Percentiles rank a stretch among this genome's conserved stretches.
phyloP scores from a whole-genome alignment of 2,797 vertebrate genomes.

The Petrocephalus sullivani region DNA sequence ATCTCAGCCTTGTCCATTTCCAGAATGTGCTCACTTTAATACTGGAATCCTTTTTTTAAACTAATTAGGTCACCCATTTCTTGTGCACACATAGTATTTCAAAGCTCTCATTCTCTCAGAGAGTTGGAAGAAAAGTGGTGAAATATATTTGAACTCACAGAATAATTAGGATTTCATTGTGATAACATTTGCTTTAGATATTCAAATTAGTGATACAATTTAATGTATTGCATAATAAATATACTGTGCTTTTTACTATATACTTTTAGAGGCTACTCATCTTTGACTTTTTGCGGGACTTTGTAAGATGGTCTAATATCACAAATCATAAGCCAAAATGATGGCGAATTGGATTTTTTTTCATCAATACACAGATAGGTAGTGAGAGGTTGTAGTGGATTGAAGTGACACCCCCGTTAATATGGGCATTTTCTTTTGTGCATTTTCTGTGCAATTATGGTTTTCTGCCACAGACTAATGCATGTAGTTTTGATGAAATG shows the following conservation, averaged over 20 bases:
- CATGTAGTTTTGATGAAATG: neutral
- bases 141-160: neutral
- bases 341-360: neutral
- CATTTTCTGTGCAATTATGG: neutral
- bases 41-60: neutral
- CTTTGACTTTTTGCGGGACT: neutral
- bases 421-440: neutral
- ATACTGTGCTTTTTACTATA: neutral
- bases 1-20: neutral
- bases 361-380: neutral
- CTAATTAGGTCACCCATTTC: constrained; percentile 11
- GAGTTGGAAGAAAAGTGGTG: neutral
- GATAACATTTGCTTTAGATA: neutral
- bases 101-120: neutral
- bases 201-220: neutral
- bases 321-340: neutral
- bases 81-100: neutral
- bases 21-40: neutral
- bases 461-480: neutral
- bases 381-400: neutral
- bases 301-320: neutral
- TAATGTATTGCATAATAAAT: neutral
- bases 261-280: neutral
- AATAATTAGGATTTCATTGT: neutral
- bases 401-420: neutral